These are phyloP conservation scores for Sphaeramia orbicularis DNA, from an alignment of 2,797 vertebrate genomes.

Conservation along the genomic window DNA sequence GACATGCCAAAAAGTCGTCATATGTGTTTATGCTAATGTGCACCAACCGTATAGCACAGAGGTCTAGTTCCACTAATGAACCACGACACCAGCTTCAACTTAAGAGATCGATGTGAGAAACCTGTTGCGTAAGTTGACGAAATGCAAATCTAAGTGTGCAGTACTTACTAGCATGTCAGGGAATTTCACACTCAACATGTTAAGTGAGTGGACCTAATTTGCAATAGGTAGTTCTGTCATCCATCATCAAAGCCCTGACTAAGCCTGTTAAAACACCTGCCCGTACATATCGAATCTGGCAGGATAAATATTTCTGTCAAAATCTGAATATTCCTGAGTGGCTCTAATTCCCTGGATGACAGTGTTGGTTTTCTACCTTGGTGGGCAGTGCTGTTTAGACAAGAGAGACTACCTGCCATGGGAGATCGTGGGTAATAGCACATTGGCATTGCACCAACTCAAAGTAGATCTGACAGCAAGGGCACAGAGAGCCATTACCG, in stretches of 20 bases:
- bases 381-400: conserved; percentile 69
- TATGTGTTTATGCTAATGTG: conserved; percentile 47
- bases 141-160: conserved; percentile 43
- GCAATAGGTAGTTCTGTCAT: conserved; percentile 46
- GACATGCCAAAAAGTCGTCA: conserved; percentile 36
- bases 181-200: conserved; percentile 36
- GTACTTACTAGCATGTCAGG: conserved; percentile 42
- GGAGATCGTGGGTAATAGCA: conserved; percentile 68
- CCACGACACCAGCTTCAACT: conserved; percentile 28
- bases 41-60: conserved; percentile 41
- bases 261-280: conserved; percentile 51
- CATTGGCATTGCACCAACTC: conserved; percentile 61
- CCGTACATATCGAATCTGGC: conserved; percentile 58
- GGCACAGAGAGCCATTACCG: conserved; percentile 74
- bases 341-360: conserved; percentile 72
- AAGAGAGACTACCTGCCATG: conserved; percentile 69
- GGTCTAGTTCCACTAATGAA: conserved; percentile 39
- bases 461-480: conserved; percentile 80
- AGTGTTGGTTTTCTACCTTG: conserved; percentile 72
- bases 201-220: conserved; percentile 33
- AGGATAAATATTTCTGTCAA: conserved; percentile 44
- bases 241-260: conserved; percentile 59
- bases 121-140: conserved; percentile 19
- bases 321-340: conserved; percentile 59
- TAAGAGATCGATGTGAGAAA: conserved; percentile 34